Percentiles rank a stretch among this genome's conserved stretches.
phyloP scores from a whole-genome alignment of 1,140 invertebrate species.

The Drosophila kohkoa region DNA sequence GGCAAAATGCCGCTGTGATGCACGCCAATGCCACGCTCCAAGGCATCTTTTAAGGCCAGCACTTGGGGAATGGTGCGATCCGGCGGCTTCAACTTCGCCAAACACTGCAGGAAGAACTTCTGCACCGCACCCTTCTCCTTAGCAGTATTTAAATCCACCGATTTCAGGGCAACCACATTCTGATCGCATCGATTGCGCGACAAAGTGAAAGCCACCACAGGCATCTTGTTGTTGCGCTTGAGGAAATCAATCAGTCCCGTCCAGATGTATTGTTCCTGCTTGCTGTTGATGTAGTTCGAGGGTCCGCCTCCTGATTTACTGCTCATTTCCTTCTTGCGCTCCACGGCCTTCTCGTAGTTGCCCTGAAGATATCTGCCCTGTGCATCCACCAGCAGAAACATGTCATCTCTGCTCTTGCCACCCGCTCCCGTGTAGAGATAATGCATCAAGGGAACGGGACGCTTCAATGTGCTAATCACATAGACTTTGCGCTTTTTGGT shows the following conservation, averaged over 20 bases:
- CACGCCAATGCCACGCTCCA: conserved; percentile 96
- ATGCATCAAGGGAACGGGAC: conserved; percentile 98
- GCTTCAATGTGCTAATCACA: conserved; percentile 96
- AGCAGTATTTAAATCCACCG: conserved; percentile 92
- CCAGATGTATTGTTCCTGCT: conserved; percentile 94
- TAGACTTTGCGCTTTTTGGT: conserved; percentile 97
- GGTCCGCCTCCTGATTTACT: conserved; percentile 55
- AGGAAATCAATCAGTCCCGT: conserved; percentile 93
- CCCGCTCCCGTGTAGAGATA: conserved; percentile 95
- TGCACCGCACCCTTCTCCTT: conserved; percentile 94
- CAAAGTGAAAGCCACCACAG: conserved; percentile 97
- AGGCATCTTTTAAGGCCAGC: conserved; percentile 89
- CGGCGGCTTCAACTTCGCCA: conserved; percentile 92
- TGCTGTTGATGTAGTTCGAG: conserved; percentile 75
- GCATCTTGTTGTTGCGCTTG: conserved; percentile 92
- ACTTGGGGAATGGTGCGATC: conserved; percentile 96
- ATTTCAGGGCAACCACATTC: conserved; percentile 89
- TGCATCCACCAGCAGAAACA: conserved; percentile 93
- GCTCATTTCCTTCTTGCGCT: conserved; percentile 87
- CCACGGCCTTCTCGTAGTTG: conserved; percentile 90
- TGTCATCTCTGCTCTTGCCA: conserved; percentile 92
- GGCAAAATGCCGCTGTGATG: conserved; percentile 99
- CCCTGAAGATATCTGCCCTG: conserved; percentile 89
- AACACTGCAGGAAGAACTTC: conserved; percentile 92
- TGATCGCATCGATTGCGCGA: conserved; percentile 94